These are phyloP conservation scores for Phyllotreta striolata DNA, from an alignment of 2,888 invertebrate genomes.

Conservation along the genomic window DNA sequence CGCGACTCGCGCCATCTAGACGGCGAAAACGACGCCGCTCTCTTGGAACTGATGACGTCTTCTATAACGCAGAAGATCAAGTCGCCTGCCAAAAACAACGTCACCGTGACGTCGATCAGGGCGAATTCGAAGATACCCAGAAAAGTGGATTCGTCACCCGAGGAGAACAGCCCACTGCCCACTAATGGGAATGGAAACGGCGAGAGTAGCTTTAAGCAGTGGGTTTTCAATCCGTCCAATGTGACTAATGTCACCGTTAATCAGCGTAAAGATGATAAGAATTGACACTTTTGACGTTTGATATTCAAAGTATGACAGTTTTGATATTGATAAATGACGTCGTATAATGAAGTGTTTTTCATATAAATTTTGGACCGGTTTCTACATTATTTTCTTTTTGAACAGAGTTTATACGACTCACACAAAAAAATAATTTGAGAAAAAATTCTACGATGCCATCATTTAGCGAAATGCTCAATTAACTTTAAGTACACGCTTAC, in stretches of 20 bases:
- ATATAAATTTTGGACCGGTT: too few relatives aligned
- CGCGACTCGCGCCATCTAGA: conserved; percentile 56
- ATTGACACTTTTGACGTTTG: conserved; percentile 37
- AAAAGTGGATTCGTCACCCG: conserved; percentile 55
- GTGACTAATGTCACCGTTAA: conserved; percentile 58
- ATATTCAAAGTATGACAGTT: conserved; percentile 2
- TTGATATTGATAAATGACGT: not conserved
- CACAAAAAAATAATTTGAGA: too few relatives aligned
- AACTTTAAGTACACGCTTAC: too few relatives aligned
- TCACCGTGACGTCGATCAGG: conserved; percentile 71
- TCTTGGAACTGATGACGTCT: conserved; percentile 59
- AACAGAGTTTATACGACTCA: too few relatives aligned
- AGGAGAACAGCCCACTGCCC: conserved; percentile 45
- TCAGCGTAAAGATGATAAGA: conserved; percentile 46
- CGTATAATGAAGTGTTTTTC: not conserved
- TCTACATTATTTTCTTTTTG: too few relatives aligned
- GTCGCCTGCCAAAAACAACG: conserved; percentile 60
- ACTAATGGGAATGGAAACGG: conserved; percentile 52
- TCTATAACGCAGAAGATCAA: conserved; percentile 55
- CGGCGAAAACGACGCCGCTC: conserved; percentile 56
- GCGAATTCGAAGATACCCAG: conserved; percentile 66
- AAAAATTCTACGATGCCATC: too few relatives aligned
- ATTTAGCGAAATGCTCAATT: too few relatives aligned
- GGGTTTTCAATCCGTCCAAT: conserved; percentile 60
- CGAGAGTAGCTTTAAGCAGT: conserved; percentile 59